Conservation (phyloP, 2,797 vertebrate species). For the Lepilemur ruficaudatus region DNA sequence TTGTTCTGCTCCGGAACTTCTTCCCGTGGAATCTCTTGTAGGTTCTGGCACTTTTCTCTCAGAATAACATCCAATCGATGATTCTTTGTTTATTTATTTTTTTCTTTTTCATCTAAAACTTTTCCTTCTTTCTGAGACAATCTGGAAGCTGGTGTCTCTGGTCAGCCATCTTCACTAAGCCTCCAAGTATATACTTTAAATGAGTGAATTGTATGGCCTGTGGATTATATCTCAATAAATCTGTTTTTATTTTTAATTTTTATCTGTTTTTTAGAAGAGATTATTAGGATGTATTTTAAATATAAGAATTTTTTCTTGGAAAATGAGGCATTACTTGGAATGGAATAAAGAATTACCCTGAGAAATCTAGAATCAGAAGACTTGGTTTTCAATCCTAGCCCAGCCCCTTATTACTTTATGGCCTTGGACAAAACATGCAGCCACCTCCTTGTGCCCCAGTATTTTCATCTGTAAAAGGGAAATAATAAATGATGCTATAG, state of each 20-base stretch:
- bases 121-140: too few relatives aligned
- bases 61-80: too few relatives aligned
- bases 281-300: not conserved
- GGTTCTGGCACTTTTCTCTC: too few relatives aligned
- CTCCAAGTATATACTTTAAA: not conserved
- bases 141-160: too few relatives aligned
- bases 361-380: not conserved
- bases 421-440: not conserved
- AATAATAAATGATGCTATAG: not conserved
- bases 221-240: not conserved
- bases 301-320: not conserved
- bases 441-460: not conserved
- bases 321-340: not conserved
- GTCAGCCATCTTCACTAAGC: too few relatives aligned
- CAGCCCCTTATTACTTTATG: not conserved
- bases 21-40: too few relatives aligned
- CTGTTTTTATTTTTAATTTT: not conserved
- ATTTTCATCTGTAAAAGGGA: not conserved
- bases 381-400: not conserved
- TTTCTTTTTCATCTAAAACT: too few relatives aligned
- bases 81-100: too few relatives aligned
- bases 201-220: not conserved
- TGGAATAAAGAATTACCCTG: not conserved
- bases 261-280: not conserved
- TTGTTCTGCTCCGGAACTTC: too few relatives aligned